A percentile compares a stretch with the other conserved stretches of the same genome.
Evolutionary conservation across 2,888 invertebrate genomes (phyloP).

Genomic region (Aelia acuminata): DNA sequence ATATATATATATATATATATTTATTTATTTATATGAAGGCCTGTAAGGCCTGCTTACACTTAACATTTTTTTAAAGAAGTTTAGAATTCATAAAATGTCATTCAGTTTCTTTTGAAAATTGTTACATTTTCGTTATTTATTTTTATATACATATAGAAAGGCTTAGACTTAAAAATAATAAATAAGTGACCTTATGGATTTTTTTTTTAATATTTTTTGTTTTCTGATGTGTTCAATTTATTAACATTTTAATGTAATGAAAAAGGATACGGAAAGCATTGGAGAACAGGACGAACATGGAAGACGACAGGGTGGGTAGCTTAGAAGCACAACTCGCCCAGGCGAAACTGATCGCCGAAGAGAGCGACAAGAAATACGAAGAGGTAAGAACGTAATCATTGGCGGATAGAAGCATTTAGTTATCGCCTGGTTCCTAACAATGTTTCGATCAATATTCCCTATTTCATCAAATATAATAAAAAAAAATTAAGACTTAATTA

Average conservation of each 20-base stretch:
- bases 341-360: slow-evolving; percentile 99
- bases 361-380: slow-evolving; percentile 99
- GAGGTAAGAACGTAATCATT: slow-evolving; percentile 81
- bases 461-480: too few species aligned
- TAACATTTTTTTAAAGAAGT: too few species aligned
- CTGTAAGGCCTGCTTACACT: too few species aligned
- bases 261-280: slow-evolving; percentile 95
- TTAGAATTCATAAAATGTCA: too few species aligned
- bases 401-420: neutral
- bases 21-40: too few species aligned
- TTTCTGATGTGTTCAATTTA: slow-evolving; percentile 53
- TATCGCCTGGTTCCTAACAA: neutral
- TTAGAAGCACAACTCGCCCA: slow-evolving; percentile 98
- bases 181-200: neutral
- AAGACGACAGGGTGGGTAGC: slow-evolving; percentile 98
- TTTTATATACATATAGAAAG: too few species aligned
- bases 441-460: too few species aligned
- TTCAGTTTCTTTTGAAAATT: neutral
- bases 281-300: slow-evolving; percentile 99
- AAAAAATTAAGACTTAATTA: too few species aligned
- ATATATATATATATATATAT: too few species aligned
- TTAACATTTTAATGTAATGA: slow-evolving; percentile 61
- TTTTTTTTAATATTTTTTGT: neutral
- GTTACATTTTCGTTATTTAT: neutral
- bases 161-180: neutral